Percentiles rank a stretch among this genome's conserved stretches.
These are phyloP conservation scores for Leptinotarsa undecemlineata DNA, from an alignment of 1,140 invertebrate genomes.

Conservation along the genomic window DNA sequence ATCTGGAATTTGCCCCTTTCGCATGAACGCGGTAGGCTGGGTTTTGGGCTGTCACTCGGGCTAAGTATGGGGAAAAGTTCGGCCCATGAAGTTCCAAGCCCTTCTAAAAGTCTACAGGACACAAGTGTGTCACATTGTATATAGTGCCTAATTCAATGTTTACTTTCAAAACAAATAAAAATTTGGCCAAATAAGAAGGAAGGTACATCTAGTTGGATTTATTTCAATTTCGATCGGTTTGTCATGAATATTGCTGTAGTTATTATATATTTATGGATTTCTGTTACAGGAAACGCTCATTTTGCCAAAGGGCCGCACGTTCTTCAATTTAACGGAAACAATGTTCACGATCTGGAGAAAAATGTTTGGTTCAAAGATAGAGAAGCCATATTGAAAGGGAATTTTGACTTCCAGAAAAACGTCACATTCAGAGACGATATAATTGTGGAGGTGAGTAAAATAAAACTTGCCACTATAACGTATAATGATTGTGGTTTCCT, in stretches of 20 bases:
- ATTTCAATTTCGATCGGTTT: background rate
- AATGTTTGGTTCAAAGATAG: slow-evolving; percentile 47
- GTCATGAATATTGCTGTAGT: background rate
- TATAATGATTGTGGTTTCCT: too few relatives aligned
- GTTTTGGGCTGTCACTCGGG: too few relatives aligned
- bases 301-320: slow-evolving; percentile 46
- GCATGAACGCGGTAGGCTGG: too few relatives aligned
- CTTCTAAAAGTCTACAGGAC: too few relatives aligned
- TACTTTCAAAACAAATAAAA: background rate
- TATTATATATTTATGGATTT: background rate
- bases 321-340: slow-evolving; percentile 32
- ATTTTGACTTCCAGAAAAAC: slow-evolving; percentile 38
- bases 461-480: background rate
- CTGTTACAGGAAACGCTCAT: slow-evolving; percentile 41
- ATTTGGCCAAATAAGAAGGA: too few relatives aligned
- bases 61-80: too few relatives aligned
- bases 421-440: slow-evolving; percentile 42
- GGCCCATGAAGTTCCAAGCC: too few relatives aligned
- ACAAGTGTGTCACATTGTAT: too few relatives aligned
- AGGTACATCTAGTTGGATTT: background rate
- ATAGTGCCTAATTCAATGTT: background rate
- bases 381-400: slow-evolving; percentile 32
- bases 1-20: too few relatives aligned
- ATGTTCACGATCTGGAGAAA: slow-evolving; percentile 34
- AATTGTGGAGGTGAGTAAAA: slow-evolving; percentile 41